Base-by-base conservation (phyloP, 2,888 invertebrate genomes). In the Drosophila paranaensis region DNA sequence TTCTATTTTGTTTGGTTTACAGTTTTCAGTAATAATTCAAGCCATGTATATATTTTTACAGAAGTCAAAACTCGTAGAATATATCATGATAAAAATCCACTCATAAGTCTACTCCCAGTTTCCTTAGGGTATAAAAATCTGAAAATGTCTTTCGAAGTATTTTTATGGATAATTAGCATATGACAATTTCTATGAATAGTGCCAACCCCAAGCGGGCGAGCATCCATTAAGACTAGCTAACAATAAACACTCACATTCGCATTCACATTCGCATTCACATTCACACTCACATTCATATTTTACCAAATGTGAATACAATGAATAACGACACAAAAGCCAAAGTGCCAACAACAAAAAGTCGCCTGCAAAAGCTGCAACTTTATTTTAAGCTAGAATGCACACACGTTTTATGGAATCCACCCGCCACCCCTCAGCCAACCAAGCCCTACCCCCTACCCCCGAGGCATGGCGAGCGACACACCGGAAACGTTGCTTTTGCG, bases 371-470 rank as follows among this genome's bases (percentile, higher is more conserved):
- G 79, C 80, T 86, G 88, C 88, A 89, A 86, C 82, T 89, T 89
- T 82, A 88, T 87, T 86, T 86, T 81, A 89, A 84, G 89, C 89
- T 88, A 89, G 81, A 86, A 88, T 86, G 85, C 88, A 87, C 89
- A 86, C 79, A 84, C 81, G 81, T 80, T 79, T 69, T 66, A 64
- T 71, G 45, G 33, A 20, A 16, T 1, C 16, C 20, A n/a, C 8
- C 8, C 46, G 51, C 2, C 45, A 10, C 6, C 45, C 25, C 30
- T 6, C 40, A 11, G 2, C 14, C 46, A 14, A 13, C 45, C 30
- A 27, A 6, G 3, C 27, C 27, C 27, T 6, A 4, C 51, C 27
- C 27, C 27, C 27, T 6, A 4, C 51, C 45, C 57, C 46, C 60
- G 55, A 48, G 62, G 68, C 13, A 13, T 35, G 16, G 35, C 50